Evolutionary conservation across 2,113 vertebrate genomes (phyloP), one percentile per base, ranked within the genome.

Genomic region (Poeciliopsis turrubarensis): DNA sequence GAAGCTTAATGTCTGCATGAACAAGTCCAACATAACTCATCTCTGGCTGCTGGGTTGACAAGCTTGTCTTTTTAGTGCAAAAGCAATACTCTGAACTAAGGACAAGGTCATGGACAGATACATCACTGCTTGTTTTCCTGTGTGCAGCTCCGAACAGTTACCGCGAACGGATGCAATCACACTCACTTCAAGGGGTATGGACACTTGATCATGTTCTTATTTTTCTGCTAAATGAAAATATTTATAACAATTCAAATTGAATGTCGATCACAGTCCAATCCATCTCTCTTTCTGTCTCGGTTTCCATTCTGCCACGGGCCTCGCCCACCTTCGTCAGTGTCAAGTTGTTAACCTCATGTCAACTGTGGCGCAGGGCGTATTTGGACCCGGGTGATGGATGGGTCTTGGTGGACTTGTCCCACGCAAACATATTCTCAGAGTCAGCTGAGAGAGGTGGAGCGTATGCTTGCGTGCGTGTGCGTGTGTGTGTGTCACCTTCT

Each of bases 271-370:
- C 68, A 41, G 51, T 73, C 90, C 88, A 90, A 85, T 91, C 89
- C 86, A 87, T 91, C 87, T 91, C 90, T 83, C 84, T 90, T 69
- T 77, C 65, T 68, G 37, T 86, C 88, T 77, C 77, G 12, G 51
- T 61, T 68, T 82, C 68, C 60, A 57, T 81, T 82, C 81, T 84
- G 83, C 90, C 63, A 44, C 62, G 13, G 86, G 87, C 89, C 84
- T 87, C 88, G 82, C 91, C 86, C 91, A 89, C 89, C 88, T 91
- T 91, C 80, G 91, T 94, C 92, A 93, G 93, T 94, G 94, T 94
- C 94, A 94, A 94, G 94, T 94, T 95, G 94, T 95, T 95, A 95
- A 95, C 94, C 94, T 84, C 88, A 11, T 92, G 94, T 95, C 94
- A 95, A 90, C 93, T 91, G 92, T 70, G 89, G 92, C 77, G 85